These are phyloP conservation scores for Elachura formosa DNA, from an alignment of 2,113 vertebrate genomes.

Conservation along the genomic window DNA sequence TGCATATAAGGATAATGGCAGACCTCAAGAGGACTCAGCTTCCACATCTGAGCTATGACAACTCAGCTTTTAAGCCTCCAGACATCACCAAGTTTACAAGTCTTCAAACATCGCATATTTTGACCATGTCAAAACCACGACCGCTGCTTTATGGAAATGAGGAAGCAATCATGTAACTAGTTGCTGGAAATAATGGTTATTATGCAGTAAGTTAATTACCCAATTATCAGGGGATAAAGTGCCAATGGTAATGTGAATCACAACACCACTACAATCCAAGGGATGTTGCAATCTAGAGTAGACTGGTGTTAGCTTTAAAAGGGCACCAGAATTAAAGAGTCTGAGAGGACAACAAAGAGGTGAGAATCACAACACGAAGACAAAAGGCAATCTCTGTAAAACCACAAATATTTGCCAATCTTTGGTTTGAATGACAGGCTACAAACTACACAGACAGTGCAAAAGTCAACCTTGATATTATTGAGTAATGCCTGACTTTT, in stretches of 20 bases:
- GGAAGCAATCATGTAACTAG: neutral
- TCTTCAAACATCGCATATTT: neutral
- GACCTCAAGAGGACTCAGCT: neutral
- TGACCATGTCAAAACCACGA: neutral
- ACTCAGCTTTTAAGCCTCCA: neutral
- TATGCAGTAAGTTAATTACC: neutral
- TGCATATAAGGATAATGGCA: neutral
- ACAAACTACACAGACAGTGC: neutral
- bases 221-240: neutral
- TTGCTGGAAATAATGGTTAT: neutral
- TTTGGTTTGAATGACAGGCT: neutral
- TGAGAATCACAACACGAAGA: neutral
- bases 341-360: neutral
- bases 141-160: neutral
- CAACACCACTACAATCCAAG: neutral
- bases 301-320: neutral
- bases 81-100: neutral
- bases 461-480: neutral
- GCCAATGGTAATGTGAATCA: neutral
- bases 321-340: neutral
- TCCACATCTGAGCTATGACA: neutral
- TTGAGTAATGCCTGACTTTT: neutral
- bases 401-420: neutral
- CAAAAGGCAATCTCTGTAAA: rapidly evolving
- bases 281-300: neutral